phyloP scores from a whole-genome alignment of 2,113 vertebrate species.

The Pampusana beccarii region DNA sequence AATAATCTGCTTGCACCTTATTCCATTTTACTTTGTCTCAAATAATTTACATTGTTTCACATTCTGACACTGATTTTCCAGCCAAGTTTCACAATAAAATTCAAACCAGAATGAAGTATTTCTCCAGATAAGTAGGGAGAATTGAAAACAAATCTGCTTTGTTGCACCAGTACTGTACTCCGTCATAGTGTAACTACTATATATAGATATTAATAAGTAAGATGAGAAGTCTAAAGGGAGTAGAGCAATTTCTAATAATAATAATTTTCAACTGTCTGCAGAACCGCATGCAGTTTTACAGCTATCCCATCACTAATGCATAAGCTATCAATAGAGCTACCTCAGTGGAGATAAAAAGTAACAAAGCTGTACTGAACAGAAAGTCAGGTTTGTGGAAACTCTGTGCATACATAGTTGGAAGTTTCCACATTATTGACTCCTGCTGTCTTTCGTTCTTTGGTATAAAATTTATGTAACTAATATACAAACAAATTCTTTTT shows the following conservation, averaged over 20 bases:
- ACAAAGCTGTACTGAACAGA: background rate
- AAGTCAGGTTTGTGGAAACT: background rate
- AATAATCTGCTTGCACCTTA: background rate
- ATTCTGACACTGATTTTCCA: background rate
- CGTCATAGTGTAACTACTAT: background rate
- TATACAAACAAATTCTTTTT: background rate
- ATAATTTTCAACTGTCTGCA: background rate
- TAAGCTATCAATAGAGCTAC: background rate
- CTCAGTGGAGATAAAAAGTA: background rate
- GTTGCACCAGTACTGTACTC: background rate
- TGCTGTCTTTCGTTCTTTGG: background rate
- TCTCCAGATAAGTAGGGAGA: background rate
- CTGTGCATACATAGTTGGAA: background rate
- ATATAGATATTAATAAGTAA: background rate
- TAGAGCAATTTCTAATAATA: background rate
- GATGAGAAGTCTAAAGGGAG: background rate
- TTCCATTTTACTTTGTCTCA: background rate
- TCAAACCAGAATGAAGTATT: background rate
- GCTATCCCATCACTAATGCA: background rate
- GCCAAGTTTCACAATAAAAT: background rate
- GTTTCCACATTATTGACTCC: background rate
- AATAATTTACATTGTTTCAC: background rate
- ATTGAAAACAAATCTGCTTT: background rate
- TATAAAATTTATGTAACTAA: background rate
- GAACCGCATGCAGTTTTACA: background rate